Base-by-base conservation (phyloP, 2,888 invertebrate genomes). In the Ectemnius continuus region DNA sequence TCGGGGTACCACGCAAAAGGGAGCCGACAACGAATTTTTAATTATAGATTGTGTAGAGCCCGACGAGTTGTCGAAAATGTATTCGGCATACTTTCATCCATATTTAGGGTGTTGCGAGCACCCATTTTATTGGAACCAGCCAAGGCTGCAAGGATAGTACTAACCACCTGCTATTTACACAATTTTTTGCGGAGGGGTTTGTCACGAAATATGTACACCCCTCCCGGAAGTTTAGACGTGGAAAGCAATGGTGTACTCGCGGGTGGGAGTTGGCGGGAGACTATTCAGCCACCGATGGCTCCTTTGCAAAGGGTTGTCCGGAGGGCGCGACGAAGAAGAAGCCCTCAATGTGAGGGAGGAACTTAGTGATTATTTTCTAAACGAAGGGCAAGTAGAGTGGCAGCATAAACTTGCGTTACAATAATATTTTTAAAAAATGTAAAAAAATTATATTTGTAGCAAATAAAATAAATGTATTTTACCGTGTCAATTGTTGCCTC, bases 51-150 rank as follows among this genome's bases (percentile, higher is more conserved):
- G 13, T 59, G 18, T 8, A 8, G 59, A 59, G 59, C 59, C 20
- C 18, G 59, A 11, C 8, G 59, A 23, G 26, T 59, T 13, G 59
- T 26, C 5, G 59, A 23, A 28, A 69, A 64, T 69, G 47, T 14
- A 13, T 47, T 47, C 14, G 47, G 47, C 14, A 47, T 47, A 2
- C 2, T 47, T 1, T 47, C 47, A 2, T 8, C 47, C 13, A 2
- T 14, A 2, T 47, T 47, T 47, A 1, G 47, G 2, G 2, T 47
- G 1, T 47, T 47, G 47, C 47, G 47, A 14, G 14, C 8, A 1
- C 47, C 47, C 1, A 47, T 47, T 14, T 14, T 47, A 13, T 47
- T 47, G 2, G 47, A 47, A 14, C 47, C 47, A 1, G 14, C 1
- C 1, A 47, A 47, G 2, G 47, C 47, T 13, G 47, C 8, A 14